Evolutionary conservation across 2,113 vertebrate species (phyloP).

Genomic region (Eupsittula cactorum): DNA sequence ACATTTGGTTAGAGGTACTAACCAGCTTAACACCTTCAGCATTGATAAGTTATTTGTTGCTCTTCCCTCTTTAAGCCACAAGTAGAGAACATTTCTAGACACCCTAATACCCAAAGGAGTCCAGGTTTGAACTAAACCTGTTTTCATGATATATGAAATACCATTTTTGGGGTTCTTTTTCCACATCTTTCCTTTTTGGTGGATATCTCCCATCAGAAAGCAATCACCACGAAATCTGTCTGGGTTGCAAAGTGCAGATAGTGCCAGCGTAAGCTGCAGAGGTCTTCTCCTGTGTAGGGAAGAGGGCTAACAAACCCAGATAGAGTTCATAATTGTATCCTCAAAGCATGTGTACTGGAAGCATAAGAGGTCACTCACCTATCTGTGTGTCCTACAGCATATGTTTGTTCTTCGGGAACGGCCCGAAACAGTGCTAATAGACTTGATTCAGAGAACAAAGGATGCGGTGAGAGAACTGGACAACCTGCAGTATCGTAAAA

Average conservation of each 20-base stretch:
- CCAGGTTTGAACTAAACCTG: not conserved
- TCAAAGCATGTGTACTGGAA: not conserved
- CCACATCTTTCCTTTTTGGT: not conserved
- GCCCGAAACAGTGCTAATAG: constrained; percentile 94
- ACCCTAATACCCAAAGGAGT: not conserved
- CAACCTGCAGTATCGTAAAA: constrained; percentile 98
- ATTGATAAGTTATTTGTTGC: not conserved
- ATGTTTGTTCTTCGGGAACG: constrained; percentile 95
- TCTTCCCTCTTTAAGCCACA: not conserved
- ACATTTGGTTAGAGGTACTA: not conserved
- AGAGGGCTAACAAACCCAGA: not conserved
- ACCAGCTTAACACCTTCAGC: not conserved
- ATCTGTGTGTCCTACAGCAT: constrained; percentile 78
- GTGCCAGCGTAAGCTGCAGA: not conserved
- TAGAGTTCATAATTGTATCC: not conserved
- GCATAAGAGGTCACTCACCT: not conserved
- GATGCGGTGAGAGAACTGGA: constrained; percentile 97
- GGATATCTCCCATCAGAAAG: not conserved
- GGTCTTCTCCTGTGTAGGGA: not conserved
- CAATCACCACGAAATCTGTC: not conserved
- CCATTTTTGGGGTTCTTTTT: not conserved
- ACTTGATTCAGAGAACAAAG: constrained; percentile 97
- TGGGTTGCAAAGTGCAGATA: not conserved
- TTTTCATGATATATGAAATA: not conserved
- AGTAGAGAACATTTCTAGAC: not conserved